phyloP scores from a whole-genome alignment of 2,113 vertebrate genomes.

The Hippocampus abdominalis region DNA sequence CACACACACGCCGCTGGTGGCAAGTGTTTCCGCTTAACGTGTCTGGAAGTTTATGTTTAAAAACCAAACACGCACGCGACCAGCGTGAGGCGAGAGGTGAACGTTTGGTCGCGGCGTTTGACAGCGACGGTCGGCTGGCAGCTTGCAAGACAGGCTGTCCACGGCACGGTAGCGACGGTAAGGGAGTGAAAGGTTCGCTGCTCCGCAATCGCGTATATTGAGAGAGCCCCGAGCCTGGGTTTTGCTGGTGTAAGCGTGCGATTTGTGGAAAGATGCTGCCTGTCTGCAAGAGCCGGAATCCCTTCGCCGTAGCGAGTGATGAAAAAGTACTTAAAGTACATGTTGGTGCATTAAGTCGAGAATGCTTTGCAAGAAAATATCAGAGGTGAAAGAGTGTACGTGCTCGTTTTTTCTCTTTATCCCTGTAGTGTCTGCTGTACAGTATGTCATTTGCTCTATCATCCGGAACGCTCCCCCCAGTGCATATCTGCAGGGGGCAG shows the following conservation, averaged over 20 bases:
- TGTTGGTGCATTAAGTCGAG: neutral
- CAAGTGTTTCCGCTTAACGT: constrained; percentile 28
- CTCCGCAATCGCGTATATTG: neutral
- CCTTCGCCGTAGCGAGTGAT: constrained; percentile 1
- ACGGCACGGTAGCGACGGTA: constrained; percentile 31
- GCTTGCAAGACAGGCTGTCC: constrained; percentile 23
- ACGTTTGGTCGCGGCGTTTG: neutral
- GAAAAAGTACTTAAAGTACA: constrained; percentile 27
- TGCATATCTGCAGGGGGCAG: constrained; percentile 64
- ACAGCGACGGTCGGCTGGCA: constrained; percentile 1
- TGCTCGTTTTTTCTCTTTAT: constrained; percentile 8
- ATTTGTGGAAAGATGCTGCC: constrained; percentile 9
- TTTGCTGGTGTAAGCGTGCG: constrained; percentile 6
- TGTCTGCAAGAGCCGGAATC: constrained; percentile 2
- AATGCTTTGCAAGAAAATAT: constrained; percentile 9
- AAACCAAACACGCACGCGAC: neutral
- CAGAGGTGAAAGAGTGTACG: neutral
- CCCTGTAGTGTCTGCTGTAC: constrained; percentile 15
- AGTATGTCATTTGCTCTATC: constrained; percentile 22
- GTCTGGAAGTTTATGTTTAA: constrained; percentile 43
- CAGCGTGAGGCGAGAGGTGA: neutral
- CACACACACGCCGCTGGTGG: constrained; percentile 29
- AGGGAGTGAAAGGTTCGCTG: constrained; percentile 25
- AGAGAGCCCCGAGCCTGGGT: neutral
- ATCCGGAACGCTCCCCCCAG: constrained; percentile 27